These are phyloP conservation scores for Aurelia sp. DNA, from an alignment of 30 jellyfish, hydroid and myxozoan species.

Conservation along the genomic window DNA sequence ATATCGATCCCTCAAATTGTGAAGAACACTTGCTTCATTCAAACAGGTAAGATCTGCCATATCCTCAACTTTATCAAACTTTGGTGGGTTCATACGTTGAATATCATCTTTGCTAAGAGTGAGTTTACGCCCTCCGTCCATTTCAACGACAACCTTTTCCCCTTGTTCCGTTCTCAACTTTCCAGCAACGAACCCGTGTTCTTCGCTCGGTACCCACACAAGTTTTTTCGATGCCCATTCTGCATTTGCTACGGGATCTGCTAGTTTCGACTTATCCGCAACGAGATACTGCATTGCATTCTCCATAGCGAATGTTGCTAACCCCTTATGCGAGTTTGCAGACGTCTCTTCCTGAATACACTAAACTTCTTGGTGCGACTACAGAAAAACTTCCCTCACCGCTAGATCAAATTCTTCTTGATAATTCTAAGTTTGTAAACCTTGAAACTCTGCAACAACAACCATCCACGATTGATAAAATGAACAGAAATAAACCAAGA, in stretches of 20 bases:
- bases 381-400: too few relatives aligned
- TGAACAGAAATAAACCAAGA: too few relatives aligned
- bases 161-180: conserved; percentile 98
- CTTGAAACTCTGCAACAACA: too few relatives aligned
- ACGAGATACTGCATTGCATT: conserved; percentile 78
- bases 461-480: too few relatives aligned
- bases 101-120: conserved; percentile 96
- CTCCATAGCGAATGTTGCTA: conserved; percentile 41
- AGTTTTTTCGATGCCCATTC: conserved; percentile 91
- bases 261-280: conserved; percentile 75
- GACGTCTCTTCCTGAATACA: neutral
- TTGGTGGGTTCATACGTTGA: conserved; percentile 99
- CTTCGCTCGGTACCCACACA: conserved; percentile 98
- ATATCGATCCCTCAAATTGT: conserved; percentile 95
- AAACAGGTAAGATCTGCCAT: conserved; percentile 99
- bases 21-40: conserved; percentile 99
- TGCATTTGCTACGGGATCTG: conserved; percentile 94
- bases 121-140: conserved; percentile 94
- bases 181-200: conserved; percentile 95
- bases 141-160: conserved; percentile 87
- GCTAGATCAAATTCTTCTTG: too few relatives aligned
- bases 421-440: too few relatives aligned
- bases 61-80: conserved; percentile 97
- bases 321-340: neutral
- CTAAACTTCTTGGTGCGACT: neutral